phyloP scores from a whole-genome alignment of 23 tunicate species.

The Aplidium turbinatum region DNA sequence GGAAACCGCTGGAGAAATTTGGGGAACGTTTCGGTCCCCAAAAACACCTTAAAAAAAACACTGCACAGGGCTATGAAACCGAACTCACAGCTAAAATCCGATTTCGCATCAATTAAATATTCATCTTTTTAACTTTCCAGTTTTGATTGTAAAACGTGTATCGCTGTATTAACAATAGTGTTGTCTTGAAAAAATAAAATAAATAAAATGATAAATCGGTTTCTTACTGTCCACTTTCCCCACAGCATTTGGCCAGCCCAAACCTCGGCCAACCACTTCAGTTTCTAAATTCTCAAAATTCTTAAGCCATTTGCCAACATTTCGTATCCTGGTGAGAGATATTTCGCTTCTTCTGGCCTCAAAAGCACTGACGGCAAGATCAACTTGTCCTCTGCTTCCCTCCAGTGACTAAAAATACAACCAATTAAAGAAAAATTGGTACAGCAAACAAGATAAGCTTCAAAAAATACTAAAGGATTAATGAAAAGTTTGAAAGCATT shows the following conservation, averaged over 20 bases:
- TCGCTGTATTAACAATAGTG: background rate
- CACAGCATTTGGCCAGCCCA: conserved; percentile 82
- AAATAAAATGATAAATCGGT: background rate
- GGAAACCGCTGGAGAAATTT: too few relatives aligned
- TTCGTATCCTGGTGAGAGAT: conserved; percentile 36
- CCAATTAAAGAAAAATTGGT: too few relatives aligned
- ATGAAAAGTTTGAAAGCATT: too few relatives aligned
- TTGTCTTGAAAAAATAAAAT: background rate
- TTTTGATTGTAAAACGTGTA: too few relatives aligned
- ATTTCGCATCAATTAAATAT: too few relatives aligned
- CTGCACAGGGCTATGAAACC: too few relatives aligned
- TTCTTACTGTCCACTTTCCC: conserved; percentile 76
- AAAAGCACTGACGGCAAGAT: conserved; percentile 68
- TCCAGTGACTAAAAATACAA: conserved; percentile 52
- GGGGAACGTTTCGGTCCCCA: too few relatives aligned
- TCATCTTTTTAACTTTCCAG: too few relatives aligned
- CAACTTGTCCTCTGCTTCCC: conserved; percentile 43
- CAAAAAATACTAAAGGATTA: too few relatives aligned
- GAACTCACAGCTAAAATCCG: too few relatives aligned
- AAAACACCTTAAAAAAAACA: too few relatives aligned
- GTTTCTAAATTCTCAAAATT: background rate
- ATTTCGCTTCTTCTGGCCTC: conserved; percentile 34
- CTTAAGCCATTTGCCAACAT: conserved; percentile 58
- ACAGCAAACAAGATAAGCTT: too few relatives aligned
- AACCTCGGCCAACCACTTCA: conserved; percentile 31